A percentile compares a stretch with the other conserved stretches of the same genome.
Evolutionary conservation across 2,113 vertebrate genomes (phyloP).

Genomic region (Chrysochloris asiatica): DNA sequence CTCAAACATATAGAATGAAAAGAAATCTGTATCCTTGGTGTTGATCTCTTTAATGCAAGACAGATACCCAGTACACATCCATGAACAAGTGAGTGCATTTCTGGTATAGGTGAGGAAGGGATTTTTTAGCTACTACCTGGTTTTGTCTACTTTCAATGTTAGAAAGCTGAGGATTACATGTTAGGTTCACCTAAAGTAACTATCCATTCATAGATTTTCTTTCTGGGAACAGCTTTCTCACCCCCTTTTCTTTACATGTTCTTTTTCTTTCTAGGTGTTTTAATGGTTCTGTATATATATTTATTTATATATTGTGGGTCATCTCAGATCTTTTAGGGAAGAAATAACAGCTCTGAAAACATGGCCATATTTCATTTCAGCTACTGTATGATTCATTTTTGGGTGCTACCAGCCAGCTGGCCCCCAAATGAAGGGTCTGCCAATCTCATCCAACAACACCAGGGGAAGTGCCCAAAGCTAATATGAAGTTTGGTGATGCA

Average conservation of each 20-base stretch:
- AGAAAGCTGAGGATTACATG: neutral
- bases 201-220: neutral
- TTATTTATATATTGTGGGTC: neutral
- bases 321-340: neutral
- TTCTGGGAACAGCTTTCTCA: neutral
- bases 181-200: neutral
- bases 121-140: neutral
- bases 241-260: neutral
- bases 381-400: neutral
- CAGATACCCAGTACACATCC: neutral
- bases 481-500: neutral
- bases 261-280: neutral
- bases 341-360: neutral
- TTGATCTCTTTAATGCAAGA: neutral
- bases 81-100: neutral
- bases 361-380: neutral
- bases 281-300: neutral
- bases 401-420: neutral
- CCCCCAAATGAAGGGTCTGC: neutral
- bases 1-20: neutral
- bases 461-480: neutral
- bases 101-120: neutral
- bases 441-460: neutral
- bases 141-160: neutral
- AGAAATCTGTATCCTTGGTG: neutral